Evolutionary conservation across 2,113 vertebrate genomes (phyloP).

Genomic region (Tachuris rubrigastra): DNA sequence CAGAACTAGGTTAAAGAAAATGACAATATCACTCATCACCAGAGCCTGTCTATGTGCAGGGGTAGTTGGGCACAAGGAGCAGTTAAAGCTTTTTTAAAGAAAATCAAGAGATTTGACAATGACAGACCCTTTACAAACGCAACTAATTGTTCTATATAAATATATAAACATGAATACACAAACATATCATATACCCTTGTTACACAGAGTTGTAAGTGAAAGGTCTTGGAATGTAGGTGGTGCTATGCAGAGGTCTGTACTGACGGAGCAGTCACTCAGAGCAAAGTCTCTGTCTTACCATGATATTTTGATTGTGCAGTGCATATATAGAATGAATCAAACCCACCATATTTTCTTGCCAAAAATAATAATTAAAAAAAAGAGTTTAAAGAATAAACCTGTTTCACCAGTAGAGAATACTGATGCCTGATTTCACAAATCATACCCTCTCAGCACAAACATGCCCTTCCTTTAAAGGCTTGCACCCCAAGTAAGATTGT

Average conservation of each 20-base stretch:
- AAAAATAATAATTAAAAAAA: neutral
- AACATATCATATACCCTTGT: neutral
- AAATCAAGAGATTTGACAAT: neutral
- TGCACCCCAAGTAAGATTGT: neutral
- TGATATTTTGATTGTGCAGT: neutral
- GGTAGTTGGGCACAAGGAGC: neutral
- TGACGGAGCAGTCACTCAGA: neutral
- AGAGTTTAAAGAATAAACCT: neutral
- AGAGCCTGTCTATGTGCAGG: neutral
- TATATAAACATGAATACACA: neutral
- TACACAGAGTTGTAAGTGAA: neutral
- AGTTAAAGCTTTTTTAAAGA: neutral
- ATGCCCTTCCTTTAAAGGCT: neutral
- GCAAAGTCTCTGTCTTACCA: neutral
- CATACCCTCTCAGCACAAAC: neutral
- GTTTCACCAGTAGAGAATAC: neutral
- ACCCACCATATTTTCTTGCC: neutral
- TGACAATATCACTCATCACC: neutral
- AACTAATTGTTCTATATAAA: neutral
- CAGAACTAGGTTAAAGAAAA: neutral
- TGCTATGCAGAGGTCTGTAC: neutral
- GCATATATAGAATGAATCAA: neutral
- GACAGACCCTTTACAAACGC: neutral
- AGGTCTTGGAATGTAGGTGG: neutral
- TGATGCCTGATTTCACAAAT: neutral